Evolutionary conservation across 2,113 vertebrate genomes (phyloP), one percentile per base, ranked within the genome.

Genomic region (Halichoerus grypus): DNA sequence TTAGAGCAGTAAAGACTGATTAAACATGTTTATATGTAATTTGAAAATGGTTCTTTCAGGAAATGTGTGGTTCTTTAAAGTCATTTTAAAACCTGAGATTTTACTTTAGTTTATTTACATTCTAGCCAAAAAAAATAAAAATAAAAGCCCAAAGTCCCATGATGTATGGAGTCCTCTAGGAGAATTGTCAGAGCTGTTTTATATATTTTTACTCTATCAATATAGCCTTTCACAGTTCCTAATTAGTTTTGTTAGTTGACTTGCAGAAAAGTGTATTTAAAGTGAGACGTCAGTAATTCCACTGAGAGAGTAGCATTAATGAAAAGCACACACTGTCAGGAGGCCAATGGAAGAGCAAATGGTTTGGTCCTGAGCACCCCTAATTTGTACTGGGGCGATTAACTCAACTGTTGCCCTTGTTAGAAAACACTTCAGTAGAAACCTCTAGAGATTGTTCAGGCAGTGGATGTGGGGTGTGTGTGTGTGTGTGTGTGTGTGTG

Each of bases 201-300:
- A 98, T 97, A 46, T 96, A 97, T 97, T 98, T 98, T 98, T 96
- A 92, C 98, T 98, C 96, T 97, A 98, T 98, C 98, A 98, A 98
- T 98, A 98, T 98, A 84, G 84, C 97, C 98, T 99, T 99, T 99
- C 98, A 99, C 98, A 97, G 97, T 95, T 98, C 96, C 97, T 98
- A 98, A 98, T 99, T 98, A 98, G 96, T 98, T 98, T 97, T 98
- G 98, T 98, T 98, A 97, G 98, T 97, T 97, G 97, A 98, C 96
- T 98, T 98, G 97, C 97, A 98, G 98, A 98, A 98, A 98, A 98
- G 89, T 65, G 3, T 95, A 97, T 97, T 98, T 98, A 97, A 98
- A 98, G 98, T 85, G 93, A 98, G 91, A 88, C 96, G 61, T 97
- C 98, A 98, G 97, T 97, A 97, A 98, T 98, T 98, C 97, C 94